Conservation (phyloP, 2,113 vertebrate genomes). For the Chaetura pelagica region DNA sequence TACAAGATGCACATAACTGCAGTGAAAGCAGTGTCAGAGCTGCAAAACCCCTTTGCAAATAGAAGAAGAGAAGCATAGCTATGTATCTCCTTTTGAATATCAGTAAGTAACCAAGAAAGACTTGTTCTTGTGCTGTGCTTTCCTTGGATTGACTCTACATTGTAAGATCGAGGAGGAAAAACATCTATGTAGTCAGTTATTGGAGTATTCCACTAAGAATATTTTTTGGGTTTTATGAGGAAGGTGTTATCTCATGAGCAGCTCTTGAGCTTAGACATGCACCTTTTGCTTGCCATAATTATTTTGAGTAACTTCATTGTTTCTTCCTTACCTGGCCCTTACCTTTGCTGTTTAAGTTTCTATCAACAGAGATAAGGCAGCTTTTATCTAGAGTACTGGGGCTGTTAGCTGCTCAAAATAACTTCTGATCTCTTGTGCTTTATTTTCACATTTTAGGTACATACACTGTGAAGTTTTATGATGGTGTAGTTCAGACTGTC, state of each 20-base stretch:
- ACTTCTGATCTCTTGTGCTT: not conserved
- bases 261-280: not conserved
- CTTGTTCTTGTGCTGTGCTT: not conserved
- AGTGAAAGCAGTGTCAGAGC: not conserved
- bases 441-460: slow-evolving; percentile 83
- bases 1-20: not conserved
- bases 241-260: not conserved
- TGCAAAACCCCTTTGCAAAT: not conserved
- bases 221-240: not conserved
- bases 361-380: not conserved
- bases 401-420: not conserved
- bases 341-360: not conserved
- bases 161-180: not conserved
- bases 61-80: not conserved
- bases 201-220: not conserved
- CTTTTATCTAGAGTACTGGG: not conserved
- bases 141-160: not conserved
- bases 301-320: not conserved
- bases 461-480: slow-evolving; percentile 97
- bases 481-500: slow-evolving; percentile 94
- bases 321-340: not conserved
- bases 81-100: not conserved
- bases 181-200: not conserved
- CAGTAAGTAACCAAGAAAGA: not conserved
- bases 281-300: not conserved